Base-by-base conservation (phyloP, 2,888 invertebrate genomes). In the Calliphora vomitoria region DNA sequence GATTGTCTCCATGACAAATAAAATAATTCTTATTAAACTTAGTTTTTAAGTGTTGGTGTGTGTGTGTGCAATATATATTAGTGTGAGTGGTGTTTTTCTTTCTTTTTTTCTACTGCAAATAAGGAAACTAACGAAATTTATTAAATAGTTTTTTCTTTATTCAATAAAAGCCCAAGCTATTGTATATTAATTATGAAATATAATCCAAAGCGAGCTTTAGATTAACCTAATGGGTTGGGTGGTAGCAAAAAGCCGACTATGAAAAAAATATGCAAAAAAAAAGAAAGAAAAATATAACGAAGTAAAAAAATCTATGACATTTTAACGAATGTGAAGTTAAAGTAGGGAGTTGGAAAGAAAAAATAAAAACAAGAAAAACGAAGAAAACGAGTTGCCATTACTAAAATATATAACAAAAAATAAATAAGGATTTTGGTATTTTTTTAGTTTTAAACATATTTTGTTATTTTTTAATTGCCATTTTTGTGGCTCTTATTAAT, bases 281-380 rank as follows among this genome's bases (percentile, higher is more conserved):
- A 60, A 47, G 60, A 72, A 79, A 80, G 71, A 81, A 85, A 71
- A 68, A 69, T 76, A 81, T 71, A 82, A 82, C 78, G 85, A 78
- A 83, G 78, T 75, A 64, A 44, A 82, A 76, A 84, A 84, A 84
- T 80, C 71, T 75, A 83, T 87, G 84, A 84, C 86, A 87, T 84
- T 69, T 83, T 87, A 86, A 83, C 83, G 86, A 86, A 82, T 79
- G 53, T 72, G 13, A 69, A 55, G 76, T 82, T 66, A 74, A 85
- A 85, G 76, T 78, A 78, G 71, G 78, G 78, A 82, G 78, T 85
- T 75, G 53, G 20, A 71, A 83, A 50, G 31, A 38, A 50, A 38
- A 81, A 82, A 85, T 71, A 75, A 71, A 64, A 81, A 84, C 41
- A 85, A 80, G 15, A 79, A 74, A 83, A 53, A 44, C 11, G 38